A percentile compares a stretch with the other conserved stretches of the same genome.
Evolutionary conservation across 2,888 invertebrate species (phyloP).

Genomic region (Panopea generosa): DNA sequence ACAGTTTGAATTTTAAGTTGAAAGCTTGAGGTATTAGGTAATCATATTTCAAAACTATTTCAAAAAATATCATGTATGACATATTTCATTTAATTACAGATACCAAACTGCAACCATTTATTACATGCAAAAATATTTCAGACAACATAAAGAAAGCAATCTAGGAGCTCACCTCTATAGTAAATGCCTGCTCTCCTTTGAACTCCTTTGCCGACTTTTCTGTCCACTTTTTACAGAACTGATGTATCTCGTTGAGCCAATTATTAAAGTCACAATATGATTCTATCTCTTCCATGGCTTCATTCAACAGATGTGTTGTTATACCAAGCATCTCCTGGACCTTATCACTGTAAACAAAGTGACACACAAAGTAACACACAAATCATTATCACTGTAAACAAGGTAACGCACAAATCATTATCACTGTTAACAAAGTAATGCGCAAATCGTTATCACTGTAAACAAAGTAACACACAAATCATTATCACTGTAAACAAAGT

Average conservation of each 20-base stretch:
- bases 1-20: not conserved
- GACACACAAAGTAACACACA: no score
- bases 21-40: not conserved
- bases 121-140: no score
- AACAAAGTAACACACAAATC: no score
- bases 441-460: no score
- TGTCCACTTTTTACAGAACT: slow-evolving; percentile 81
- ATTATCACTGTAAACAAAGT: no score
- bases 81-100: no score
- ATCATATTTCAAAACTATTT: not conserved
- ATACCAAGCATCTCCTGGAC: slow-evolving; percentile 74
- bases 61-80: no score
- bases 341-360: slow-evolving; percentile 67
- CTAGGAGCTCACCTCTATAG: slow-evolving; percentile 83
- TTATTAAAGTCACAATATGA: slow-evolving; percentile 79
- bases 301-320: slow-evolving; percentile 70
- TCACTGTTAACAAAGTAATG: no score
- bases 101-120: no score
- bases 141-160: no score
- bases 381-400: no score
- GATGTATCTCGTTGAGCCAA: slow-evolving; percentile 82
- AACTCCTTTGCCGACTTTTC: slow-evolving; percentile 77
- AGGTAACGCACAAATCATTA: no score
- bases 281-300: slow-evolving; percentile 80
- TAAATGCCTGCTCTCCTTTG: slow-evolving; percentile 81